Evolutionary conservation across 1,140 invertebrate genomes (phyloP).

Genomic region (Psix sp.): DNA sequence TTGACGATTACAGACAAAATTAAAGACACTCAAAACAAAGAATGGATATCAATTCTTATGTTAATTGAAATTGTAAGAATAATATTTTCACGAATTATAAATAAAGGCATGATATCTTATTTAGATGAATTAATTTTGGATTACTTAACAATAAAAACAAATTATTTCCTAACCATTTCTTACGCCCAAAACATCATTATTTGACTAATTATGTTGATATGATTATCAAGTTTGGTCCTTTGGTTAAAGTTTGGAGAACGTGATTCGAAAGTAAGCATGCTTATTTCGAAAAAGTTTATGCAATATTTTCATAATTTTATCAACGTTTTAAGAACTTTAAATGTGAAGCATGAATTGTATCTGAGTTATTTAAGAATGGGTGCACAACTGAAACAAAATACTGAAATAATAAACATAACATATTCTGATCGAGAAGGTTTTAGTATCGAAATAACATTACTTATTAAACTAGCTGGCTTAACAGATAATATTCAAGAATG

Average conservation of each 20-base stretch:
- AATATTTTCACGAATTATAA: too few relatives aligned
- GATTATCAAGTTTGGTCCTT: constrained; percentile 55
- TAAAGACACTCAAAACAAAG: too few relatives aligned
- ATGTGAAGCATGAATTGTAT: constrained; percentile 48
- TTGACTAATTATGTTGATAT: constrained; percentile 49
- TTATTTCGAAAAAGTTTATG: constrained; percentile 59
- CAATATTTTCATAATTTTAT: constrained; percentile 52
- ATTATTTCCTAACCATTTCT: too few relatives aligned
- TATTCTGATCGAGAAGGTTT: constrained; percentile 9
- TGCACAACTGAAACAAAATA: constrained; percentile 15
- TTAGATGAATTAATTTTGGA: too few relatives aligned
- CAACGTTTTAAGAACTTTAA: constrained; percentile 45
- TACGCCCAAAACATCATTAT: too few relatives aligned
- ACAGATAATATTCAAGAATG: constrained; percentile 21
- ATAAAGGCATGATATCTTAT: too few relatives aligned
- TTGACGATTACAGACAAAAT: too few relatives aligned
- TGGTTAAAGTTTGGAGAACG: constrained; percentile 60
- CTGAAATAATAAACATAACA: constrained; percentile 16
- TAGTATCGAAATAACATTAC: constrained; percentile 18
- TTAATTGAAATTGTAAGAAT: too few relatives aligned
- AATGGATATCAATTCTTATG: too few relatives aligned
- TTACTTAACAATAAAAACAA: too few relatives aligned
- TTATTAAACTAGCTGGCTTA: constrained; percentile 8
- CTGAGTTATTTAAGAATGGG: constrained; percentile 48
- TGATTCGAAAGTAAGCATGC: constrained; percentile 62